These are phyloP conservation scores for Philereme transversata DNA, from an alignment of 2,888 invertebrate genomes.

Conservation along the genomic window DNA sequence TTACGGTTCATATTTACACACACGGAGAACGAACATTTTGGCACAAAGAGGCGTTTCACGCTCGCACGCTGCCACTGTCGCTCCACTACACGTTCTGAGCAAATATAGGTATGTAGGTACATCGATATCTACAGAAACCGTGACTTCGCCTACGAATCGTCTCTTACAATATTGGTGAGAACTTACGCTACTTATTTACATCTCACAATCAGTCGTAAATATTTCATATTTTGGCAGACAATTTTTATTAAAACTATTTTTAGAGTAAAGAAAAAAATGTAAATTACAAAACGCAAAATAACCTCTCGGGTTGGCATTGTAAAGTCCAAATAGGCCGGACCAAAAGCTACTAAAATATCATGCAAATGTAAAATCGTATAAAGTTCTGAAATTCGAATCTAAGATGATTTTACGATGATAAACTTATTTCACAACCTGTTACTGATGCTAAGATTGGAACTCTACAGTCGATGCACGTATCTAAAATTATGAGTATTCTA, in stretches of 20 bases:
- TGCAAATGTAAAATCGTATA: conserved; percentile 65
- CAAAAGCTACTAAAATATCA: conserved; percentile 71
- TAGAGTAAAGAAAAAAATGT: conserved; percentile 50
- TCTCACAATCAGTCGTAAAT: conserved; percentile 81
- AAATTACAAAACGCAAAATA: conserved; percentile 58
- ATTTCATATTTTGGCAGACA: conserved; percentile 78
- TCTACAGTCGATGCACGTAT: conserved; percentile 51
- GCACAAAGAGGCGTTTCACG: conserved; percentile 79
- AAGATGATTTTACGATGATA: conserved; percentile 52
- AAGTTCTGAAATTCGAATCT: conserved; percentile 59
- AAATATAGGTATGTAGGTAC: conserved; percentile 81
- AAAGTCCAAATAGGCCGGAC: conserved; percentile 74
- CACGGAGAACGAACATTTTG: conserved; percentile 70
- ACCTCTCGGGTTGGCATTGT: conserved; percentile 67
- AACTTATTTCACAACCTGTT: conserved; percentile 77
- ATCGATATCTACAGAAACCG: conserved; percentile 74
- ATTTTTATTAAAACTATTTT: conserved; percentile 57
- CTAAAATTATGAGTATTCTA: conserved; percentile 53
- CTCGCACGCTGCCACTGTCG: conserved; percentile 63
- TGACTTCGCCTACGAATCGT: conserved; percentile 64
- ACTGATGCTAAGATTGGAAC: conserved; percentile 60
- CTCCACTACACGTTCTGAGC: conserved; percentile 77
- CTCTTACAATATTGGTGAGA: conserved; percentile 73
- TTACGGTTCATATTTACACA: conserved; percentile 66
- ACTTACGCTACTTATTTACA: conserved; percentile 80